Evolutionary conservation across 1,140 invertebrate genomes (phyloP).

Genomic region (Laodelphax striatellus): DNA sequence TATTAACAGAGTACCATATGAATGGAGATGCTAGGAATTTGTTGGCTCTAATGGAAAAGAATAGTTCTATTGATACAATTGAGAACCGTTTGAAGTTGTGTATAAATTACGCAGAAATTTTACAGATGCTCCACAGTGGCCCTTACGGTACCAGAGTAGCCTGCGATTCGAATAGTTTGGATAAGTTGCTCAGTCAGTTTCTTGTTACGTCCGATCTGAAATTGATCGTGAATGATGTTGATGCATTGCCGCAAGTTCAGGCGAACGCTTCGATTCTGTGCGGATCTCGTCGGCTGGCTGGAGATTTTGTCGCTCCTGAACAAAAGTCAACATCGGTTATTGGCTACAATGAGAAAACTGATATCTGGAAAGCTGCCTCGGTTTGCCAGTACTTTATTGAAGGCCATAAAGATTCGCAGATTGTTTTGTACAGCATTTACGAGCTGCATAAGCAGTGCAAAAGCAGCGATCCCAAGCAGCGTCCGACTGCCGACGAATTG

Average conservation of each 20-base stretch:
- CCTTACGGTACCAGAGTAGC: constrained; percentile 33
- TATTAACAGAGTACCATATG: constrained; percentile 36
- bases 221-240: constrained; percentile 38
- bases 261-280: constrained; percentile 29
- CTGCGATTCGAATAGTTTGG: constrained; percentile 40
- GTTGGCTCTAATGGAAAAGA: constrained; percentile 15
- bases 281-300: constrained; percentile 32
- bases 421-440: constrained; percentile 29
- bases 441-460: constrained; percentile 34
- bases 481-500: constrained; percentile 31
- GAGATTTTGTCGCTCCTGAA: constrained; percentile 41
- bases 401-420: constrained; percentile 12
- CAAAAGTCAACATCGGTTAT: constrained; percentile 31
- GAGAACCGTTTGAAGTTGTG: constrained; percentile 33
- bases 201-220: constrained; percentile 32
- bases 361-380: constrained; percentile 41
- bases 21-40: constrained; percentile 30
- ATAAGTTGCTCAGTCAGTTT: constrained; percentile 39
- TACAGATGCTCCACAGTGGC: constrained; percentile 34
- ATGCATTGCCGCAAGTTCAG: constrained; percentile 36
- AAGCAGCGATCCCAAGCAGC: constrained; percentile 17
- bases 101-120: constrained; percentile 34
- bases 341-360: constrained; percentile 39
- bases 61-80: constrained; percentile 19
- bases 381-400: constrained; percentile 36